A percentile compares a stretch with the other conserved stretches of the same genome.
Conservation (phyloP, 2,113 vertebrate genomes). For the Triplophysa tibetana region DNA sequence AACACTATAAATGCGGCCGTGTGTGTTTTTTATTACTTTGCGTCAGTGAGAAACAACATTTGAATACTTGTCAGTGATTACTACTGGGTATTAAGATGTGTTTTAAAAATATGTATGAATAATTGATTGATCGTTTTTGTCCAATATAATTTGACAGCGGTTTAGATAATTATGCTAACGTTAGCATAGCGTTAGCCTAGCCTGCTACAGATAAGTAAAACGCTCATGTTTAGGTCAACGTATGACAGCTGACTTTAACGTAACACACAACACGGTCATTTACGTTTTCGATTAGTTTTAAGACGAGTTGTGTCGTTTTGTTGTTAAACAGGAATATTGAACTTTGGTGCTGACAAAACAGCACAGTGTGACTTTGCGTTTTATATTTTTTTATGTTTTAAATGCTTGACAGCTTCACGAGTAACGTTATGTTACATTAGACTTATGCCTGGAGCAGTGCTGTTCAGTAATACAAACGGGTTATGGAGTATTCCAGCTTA, state of each 20-base stretch:
- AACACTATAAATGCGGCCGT: neutral
- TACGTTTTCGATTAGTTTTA: neutral
- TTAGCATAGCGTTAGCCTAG: constrained; percentile 50
- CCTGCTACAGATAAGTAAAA: constrained; percentile 10
- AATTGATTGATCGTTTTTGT: neutral
- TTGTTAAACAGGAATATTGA: neutral
- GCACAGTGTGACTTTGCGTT: neutral
- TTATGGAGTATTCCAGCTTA: neutral
- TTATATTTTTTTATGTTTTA: neutral
- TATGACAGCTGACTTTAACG: constrained; percentile 6
- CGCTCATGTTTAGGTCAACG: constrained; percentile 7
- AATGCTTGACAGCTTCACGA: neutral
- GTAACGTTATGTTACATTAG: neutral
- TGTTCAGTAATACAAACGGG: neutral
- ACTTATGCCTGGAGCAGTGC: neutral
- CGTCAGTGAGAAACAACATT: neutral
- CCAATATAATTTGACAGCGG: constrained; percentile 54
- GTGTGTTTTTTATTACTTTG: neutral
- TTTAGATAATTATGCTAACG: constrained; percentile 38
- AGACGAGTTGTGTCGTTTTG: neutral
- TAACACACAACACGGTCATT: neutral
- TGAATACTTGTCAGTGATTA: neutral
- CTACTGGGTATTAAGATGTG: neutral
- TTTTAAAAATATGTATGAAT: neutral
- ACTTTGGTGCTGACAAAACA: neutral